Evolutionary conservation across 2,797 vertebrate genomes (phyloP).

Genomic region (Lutjanus argentimaculatus): DNA sequence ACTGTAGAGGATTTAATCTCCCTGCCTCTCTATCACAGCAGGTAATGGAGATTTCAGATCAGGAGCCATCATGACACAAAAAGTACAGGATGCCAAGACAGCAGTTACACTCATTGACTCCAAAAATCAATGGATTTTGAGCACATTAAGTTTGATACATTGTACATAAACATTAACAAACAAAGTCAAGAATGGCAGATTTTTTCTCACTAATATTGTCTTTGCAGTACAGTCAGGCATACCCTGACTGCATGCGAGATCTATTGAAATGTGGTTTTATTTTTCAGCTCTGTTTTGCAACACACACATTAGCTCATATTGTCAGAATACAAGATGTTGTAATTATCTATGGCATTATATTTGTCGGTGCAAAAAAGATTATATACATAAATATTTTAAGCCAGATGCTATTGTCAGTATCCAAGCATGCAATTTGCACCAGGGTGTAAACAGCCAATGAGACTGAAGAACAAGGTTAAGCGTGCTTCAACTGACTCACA

Average conservation of each 20-base stretch:
- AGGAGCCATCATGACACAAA: not conserved
- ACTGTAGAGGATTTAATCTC: too few relatives aligned
- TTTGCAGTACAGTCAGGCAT: too few relatives aligned
- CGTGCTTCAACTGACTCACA: too few relatives aligned
- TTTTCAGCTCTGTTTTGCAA: too few relatives aligned
- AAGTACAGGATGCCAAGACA: not conserved
- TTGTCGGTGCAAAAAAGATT: not conserved
- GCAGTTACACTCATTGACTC: too few relatives aligned
- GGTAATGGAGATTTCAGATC: not conserved
- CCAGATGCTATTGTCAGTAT: too few relatives aligned
- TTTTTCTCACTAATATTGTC: too few relatives aligned
- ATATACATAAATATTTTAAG: not conserved
- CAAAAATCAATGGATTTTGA: not conserved
- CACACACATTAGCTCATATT: not conserved
- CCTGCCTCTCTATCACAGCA: not conserved
- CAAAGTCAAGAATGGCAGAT: not conserved
- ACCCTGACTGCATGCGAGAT: not conserved
- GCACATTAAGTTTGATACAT: not conserved
- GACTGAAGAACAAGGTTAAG: too few relatives aligned
- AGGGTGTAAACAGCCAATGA: too few relatives aligned
- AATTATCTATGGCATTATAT: not conserved
- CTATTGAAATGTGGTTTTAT: not conserved
- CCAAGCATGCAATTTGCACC: too few relatives aligned
- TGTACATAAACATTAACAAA: not conserved
- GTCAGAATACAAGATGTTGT: not conserved